These are phyloP conservation scores for Mirza zaza DNA, from an alignment of 2,113 vertebrate genomes.

Conservation along the genomic window DNA sequence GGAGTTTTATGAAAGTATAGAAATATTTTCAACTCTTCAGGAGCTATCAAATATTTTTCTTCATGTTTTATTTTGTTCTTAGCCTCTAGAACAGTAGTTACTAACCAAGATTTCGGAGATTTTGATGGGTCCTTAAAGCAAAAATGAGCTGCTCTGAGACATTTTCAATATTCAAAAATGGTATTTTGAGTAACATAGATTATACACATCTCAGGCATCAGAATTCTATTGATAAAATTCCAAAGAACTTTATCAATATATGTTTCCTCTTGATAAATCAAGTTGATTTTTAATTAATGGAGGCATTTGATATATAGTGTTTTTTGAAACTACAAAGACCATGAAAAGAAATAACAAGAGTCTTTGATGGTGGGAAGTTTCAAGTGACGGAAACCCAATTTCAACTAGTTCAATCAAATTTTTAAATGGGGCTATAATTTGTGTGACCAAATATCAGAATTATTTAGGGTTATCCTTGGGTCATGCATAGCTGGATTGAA, in stretches of 20 bases:
- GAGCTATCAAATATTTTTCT: background rate
- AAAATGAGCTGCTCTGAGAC: background rate
- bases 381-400: background rate
- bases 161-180: conserved; percentile 27
- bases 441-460: background rate
- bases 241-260: background rate
- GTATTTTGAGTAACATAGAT: background rate
- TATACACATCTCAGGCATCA: background rate
- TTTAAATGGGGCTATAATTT: background rate
- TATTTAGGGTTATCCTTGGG: background rate
- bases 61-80: conserved; percentile 44
- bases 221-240: conserved; percentile 27
- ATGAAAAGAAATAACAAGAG: background rate
- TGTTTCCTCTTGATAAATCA: conserved; percentile 18
- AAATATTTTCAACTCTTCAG: background rate
- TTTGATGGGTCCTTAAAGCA: background rate
- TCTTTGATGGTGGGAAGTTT: background rate
- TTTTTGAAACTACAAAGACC: conserved; percentile 3
- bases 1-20: background rate
- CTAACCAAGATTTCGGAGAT: background rate
- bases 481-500: background rate
- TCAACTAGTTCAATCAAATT: background rate
- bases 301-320: background rate
- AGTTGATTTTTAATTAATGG: background rate
- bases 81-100: background rate